phyloP scores from a whole-genome alignment of 2,797 vertebrate species.

The Lycodopsis pacificus region DNA sequence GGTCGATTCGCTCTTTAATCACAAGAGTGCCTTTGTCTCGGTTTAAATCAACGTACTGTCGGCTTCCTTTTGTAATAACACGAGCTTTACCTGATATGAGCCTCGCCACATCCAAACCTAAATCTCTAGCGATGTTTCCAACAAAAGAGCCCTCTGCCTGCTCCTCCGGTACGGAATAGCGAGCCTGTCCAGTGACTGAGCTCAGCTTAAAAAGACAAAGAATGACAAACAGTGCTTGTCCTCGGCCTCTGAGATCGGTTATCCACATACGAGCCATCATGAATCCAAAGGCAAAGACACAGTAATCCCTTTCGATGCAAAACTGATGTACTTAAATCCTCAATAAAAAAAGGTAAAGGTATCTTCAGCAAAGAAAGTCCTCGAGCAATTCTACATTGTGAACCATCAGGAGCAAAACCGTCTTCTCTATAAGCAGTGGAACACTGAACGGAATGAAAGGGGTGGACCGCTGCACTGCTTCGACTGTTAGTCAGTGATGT shows the following conservation, averaged over 20 bases:
- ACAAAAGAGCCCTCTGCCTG: conserved; percentile 76
- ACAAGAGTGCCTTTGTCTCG: conserved; percentile 78
- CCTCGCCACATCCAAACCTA: conserved; percentile 75
- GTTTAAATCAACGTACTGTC: conserved; percentile 77
- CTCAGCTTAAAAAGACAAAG: conserved; percentile 67
- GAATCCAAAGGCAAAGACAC: conserved; percentile 11
- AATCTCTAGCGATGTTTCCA: conserved; percentile 77
- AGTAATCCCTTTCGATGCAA: neutral
- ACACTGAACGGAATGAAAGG: conserved; percentile 18
- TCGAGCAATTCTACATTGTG: neutral
- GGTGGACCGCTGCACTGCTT: conserved; percentile 29
- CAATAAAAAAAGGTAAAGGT: accelerated
- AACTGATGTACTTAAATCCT: accelerated
- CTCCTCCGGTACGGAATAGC: conserved; percentile 80
- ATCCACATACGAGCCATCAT: conserved; percentile 32
- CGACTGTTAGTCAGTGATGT: conserved; percentile 8
- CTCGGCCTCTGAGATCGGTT: conserved; percentile 17
- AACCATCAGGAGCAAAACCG: neutral
- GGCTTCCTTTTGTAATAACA: conserved; percentile 67
- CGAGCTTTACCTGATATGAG: conserved; percentile 74
- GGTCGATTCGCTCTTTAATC: conserved; percentile 77
- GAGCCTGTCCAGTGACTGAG: conserved; percentile 67
- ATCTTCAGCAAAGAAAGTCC: neutral
- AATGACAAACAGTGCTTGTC: conserved; percentile 45
- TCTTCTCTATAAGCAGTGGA: neutral